Evolutionary conservation across 2,797 vertebrate species (phyloP).

Genomic region (Morelia viridis): DNA sequence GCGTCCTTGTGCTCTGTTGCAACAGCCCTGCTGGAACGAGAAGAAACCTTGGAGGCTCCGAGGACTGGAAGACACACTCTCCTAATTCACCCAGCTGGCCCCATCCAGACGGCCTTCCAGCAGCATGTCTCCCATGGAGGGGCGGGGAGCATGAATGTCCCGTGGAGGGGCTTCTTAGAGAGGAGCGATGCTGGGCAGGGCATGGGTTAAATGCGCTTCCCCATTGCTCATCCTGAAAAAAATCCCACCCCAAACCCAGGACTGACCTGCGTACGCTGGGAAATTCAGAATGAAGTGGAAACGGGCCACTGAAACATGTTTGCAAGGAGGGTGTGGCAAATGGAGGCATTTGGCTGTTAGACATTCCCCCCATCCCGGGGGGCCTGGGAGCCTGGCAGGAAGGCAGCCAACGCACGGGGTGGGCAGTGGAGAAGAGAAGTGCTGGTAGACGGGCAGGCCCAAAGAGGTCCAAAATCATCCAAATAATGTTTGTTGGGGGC

Average conservation of each 20-base stretch:
- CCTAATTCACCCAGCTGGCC: background rate
- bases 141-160: background rate
- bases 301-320: rapidly evolving
- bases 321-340: background rate
- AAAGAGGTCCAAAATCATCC: background rate
- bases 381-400: background rate
- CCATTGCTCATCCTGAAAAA: background rate
- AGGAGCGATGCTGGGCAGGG: background rate
- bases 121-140: background rate
- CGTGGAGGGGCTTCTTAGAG: background rate
- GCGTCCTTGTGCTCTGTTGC: too few species aligned
- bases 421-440: background rate
- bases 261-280: background rate
- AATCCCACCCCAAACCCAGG: background rate
- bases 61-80: too few species aligned
- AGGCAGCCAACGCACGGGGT: background rate
- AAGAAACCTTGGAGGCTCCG: background rate
- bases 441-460: background rate
- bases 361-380: background rate
- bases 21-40: background rate
- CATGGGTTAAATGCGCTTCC: background rate
- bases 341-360: too few species aligned
- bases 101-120: background rate
- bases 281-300: background rate
- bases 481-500: background rate